These are phyloP conservation scores for Nycteola revayana DNA, from an alignment of 2,888 invertebrate species.

Conservation along the genomic window DNA sequence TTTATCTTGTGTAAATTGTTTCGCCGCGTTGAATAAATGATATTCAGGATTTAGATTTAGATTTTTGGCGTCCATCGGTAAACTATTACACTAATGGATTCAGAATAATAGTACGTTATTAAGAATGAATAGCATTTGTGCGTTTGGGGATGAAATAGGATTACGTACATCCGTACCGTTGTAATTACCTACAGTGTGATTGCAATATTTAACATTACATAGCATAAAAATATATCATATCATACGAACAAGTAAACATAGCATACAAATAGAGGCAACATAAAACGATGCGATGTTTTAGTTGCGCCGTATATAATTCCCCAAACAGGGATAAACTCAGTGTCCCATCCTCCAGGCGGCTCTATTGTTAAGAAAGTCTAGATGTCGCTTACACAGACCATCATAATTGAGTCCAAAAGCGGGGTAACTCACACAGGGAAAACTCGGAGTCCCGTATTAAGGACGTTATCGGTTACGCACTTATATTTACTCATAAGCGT, in stretches of 20 bases:
- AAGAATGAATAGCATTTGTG: conserved; percentile 5
- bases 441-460: conserved; percentile 36
- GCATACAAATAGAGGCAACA: too few species aligned
- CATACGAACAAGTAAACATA: too few species aligned
- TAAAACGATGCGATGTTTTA: too few species aligned
- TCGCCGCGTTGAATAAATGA: conserved; percentile 31
- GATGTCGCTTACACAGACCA: conserved; percentile 36
- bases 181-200: too few species aligned
- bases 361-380: conserved; percentile 38
- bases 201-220: too few species aligned
- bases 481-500: conserved; percentile 73
- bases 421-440: conserved; percentile 36
- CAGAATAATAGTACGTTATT: conserved; percentile 7
- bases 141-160: too few species aligned
- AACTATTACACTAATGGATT: conserved; percentile 11
- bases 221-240: too few species aligned
- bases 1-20: conserved; percentile 25
- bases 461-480: conserved; percentile 71
- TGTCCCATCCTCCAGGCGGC: conserved; percentile 19
- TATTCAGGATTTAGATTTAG: conserved; percentile 26
- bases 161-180: too few species aligned
- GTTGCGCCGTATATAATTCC: too few species aligned
- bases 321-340: conserved; percentile 2
- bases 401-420: conserved; percentile 48
- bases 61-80: conserved; percentile 24